phyloP scores from a whole-genome alignment of 2,113 vertebrate species.

The Puffinus mauretanicus region DNA sequence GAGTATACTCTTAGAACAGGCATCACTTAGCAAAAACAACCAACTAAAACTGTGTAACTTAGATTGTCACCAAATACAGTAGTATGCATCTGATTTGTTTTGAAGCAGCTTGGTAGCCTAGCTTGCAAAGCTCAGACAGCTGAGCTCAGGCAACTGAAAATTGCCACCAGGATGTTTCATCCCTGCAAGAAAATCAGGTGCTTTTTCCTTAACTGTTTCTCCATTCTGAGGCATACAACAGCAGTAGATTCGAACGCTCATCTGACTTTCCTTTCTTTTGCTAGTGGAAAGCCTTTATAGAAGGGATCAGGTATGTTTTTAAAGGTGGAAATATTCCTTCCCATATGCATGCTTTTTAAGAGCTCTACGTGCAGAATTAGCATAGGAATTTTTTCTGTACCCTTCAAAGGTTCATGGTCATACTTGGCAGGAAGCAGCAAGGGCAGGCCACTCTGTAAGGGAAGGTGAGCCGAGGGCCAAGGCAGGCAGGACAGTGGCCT shows the following conservation, averaged over 20 bases:
- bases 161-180: not conserved
- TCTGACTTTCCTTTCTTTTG: not conserved
- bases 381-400: not conserved
- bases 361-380: not conserved
- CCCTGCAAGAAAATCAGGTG: not conserved
- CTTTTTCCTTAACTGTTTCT: not conserved
- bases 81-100: not conserved
- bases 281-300: not conserved
- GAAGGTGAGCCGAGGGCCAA: not conserved
- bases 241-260: not conserved
- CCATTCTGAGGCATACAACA: not conserved
- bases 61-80: not conserved
- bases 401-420: accelerated
- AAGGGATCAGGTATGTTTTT: not conserved
- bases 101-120: not conserved
- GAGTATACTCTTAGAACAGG: not conserved
- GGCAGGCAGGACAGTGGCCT: not conserved
- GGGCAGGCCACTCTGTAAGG: not conserved
- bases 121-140: not conserved
- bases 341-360: not conserved
- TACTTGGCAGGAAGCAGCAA: not conserved
- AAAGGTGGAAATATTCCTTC: not conserved
- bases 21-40: not conserved
- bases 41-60: not conserved
- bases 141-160: not conserved